Percentiles rank a stretch among this genome's conserved stretches.
Evolutionary conservation across 2,797 vertebrate species (phyloP).

Genomic region (Typhlichthys eigenmanni): DNA sequence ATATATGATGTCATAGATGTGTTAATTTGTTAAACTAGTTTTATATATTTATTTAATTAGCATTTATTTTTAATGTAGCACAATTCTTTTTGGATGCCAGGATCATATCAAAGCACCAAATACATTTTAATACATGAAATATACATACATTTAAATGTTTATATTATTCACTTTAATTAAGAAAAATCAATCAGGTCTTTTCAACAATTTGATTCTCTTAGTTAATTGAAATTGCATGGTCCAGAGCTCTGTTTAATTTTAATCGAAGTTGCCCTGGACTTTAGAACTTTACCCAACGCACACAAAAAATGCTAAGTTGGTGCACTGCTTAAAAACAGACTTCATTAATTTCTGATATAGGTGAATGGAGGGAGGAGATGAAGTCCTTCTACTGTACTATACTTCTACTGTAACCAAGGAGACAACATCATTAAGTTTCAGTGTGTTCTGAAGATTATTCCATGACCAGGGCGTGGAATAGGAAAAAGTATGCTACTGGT

Average conservation of each 20-base stretch:
- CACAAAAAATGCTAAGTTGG: slow-evolving; percentile 49
- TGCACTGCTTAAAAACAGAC: slow-evolving; percentile 46
- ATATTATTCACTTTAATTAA: slow-evolving; percentile 11
- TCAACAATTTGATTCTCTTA: slow-evolving; percentile 66
- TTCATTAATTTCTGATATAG: slow-evolving; percentile 63
- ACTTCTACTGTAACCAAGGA: slow-evolving; percentile 13
- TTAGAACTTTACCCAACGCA: slow-evolving; percentile 35
- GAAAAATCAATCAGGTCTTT: slow-evolving; percentile 66
- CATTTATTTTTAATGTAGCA: too few relatives aligned
- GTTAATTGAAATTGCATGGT: slow-evolving; percentile 78
- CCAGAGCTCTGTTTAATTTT: slow-evolving; percentile 70
- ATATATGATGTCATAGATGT: too few relatives aligned
- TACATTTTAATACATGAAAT: background rate
- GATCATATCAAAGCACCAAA: too few relatives aligned
- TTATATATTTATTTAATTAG: too few relatives aligned
- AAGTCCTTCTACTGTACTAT: slow-evolving; percentile 29
- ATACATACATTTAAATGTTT: too few relatives aligned
- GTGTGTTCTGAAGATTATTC: too few relatives aligned
- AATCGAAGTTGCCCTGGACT: slow-evolving; percentile 63
- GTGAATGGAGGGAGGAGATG: slow-evolving; percentile 52
- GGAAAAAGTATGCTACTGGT: too few relatives aligned
- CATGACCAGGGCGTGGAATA: too few relatives aligned
- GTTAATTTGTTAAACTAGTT: too few relatives aligned
- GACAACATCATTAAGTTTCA: too few relatives aligned
- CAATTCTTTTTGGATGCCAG: too few relatives aligned